Evolutionary conservation across 2,113 vertebrate species (phyloP).

Genomic region (Lasiurus borealis): DNA sequence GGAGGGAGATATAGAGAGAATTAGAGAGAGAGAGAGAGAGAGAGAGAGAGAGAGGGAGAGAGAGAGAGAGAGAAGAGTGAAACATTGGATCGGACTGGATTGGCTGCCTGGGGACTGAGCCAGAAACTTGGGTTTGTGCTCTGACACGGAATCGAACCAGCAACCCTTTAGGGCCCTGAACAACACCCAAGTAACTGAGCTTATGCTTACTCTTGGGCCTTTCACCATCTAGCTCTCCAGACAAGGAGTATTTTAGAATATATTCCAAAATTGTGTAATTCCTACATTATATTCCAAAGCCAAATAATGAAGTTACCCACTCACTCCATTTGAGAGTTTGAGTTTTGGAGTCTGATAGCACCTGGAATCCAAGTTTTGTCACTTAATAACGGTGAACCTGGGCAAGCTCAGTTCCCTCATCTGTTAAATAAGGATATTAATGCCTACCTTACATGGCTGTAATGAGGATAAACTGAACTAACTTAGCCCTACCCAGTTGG

Average conservation of each 20-base stretch:
- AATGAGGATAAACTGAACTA: neutral
- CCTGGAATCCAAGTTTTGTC: neutral
- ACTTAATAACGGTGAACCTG: neutral
- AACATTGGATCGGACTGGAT: too few relatives aligned
- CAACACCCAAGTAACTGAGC: neutral
- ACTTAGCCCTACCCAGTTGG: neutral
- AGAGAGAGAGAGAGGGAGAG: too few relatives aligned
- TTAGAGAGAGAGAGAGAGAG: too few relatives aligned
- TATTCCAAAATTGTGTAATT: conserved; percentile 36
- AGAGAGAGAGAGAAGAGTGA: neutral
- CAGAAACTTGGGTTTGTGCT: neutral
- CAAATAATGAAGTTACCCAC: conserved; percentile 11
- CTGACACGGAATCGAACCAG: neutral
- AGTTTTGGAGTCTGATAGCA: neutral
- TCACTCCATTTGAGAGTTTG: neutral
- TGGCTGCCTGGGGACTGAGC: neutral
- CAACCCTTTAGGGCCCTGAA: neutral
- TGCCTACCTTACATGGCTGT: neutral
- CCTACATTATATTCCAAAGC: neutral
- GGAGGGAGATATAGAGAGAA: too few relatives aligned
- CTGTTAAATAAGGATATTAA: neutral
- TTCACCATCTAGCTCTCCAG: neutral
- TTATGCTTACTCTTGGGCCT: neutral
- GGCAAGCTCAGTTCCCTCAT: neutral
- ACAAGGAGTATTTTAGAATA: neutral